Evolutionary conservation across 2,797 vertebrate species (phyloP).

Genomic region (Remorina albescens): DNA sequence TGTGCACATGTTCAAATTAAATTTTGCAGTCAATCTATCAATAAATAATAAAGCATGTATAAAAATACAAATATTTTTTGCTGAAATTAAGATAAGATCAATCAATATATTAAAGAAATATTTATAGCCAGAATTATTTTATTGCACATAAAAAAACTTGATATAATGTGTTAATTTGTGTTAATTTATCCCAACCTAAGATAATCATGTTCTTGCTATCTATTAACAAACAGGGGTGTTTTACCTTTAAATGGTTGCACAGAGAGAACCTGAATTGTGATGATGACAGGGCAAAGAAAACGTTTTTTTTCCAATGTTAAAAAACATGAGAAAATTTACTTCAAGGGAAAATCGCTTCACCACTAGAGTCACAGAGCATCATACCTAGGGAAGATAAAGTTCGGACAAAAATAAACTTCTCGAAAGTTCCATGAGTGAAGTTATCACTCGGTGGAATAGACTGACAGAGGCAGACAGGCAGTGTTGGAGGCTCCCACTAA

Average conservation of each 20-base stretch:
- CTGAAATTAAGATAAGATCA: not conserved
- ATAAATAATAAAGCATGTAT: too few species aligned
- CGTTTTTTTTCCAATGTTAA: too few species aligned
- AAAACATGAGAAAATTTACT: not conserved
- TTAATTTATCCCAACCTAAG: not conserved
- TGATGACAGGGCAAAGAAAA: not conserved
- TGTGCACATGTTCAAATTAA: too few species aligned
- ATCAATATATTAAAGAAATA: not conserved
- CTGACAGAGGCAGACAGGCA: conserved; percentile 67
- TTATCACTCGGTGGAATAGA: conserved; percentile 65
- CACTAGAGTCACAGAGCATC: conserved; percentile 11
- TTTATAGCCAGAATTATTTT: not conserved
- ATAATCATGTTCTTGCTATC: not conserved
- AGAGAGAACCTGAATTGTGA: not conserved
- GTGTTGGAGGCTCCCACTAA: conserved; percentile 77
- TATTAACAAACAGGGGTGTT: not conserved
- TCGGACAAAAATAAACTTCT: conserved; percentile 63
- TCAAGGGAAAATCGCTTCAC: conserved; percentile 3
- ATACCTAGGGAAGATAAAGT: conserved; percentile 66
- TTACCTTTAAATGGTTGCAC: too few species aligned
- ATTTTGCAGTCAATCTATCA: too few species aligned
- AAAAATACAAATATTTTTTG: too few species aligned
- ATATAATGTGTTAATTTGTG: not conserved
- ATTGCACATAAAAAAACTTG: too few species aligned
- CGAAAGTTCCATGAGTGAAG: conserved; percentile 67